A percentile compares a stretch with the other conserved stretches of the same genome.
phyloP scores from a whole-genome alignment of 2,888 invertebrate species.

The Deilephila elpenor region DNA sequence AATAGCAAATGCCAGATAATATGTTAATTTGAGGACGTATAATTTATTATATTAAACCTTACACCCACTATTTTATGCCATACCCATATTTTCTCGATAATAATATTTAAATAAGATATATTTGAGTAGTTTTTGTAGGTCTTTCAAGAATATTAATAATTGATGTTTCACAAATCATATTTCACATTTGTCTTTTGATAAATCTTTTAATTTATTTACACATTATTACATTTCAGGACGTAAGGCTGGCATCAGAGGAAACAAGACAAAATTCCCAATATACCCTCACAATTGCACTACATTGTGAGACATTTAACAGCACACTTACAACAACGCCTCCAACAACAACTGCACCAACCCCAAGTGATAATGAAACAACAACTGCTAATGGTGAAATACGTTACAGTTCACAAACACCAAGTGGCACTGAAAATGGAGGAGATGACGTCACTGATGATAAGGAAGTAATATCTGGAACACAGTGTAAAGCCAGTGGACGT shows the following conservation, averaged over 20 bases:
- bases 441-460: conserved; percentile 5
- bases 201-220: too few relatives aligned
- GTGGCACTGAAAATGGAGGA: conserved; percentile 31
- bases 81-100: too few relatives aligned
- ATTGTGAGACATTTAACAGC: conserved; percentile 51
- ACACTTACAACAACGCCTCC: conserved; percentile 28
- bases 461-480: conserved; percentile 31
- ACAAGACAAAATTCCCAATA: conserved; percentile 62
- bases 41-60: too few relatives aligned
- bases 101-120: too few relatives aligned
- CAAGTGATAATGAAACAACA: background rate
- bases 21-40: too few relatives aligned
- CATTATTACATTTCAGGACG: conserved; percentile 57
- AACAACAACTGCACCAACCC: background rate
- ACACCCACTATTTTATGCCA: too few relatives aligned
- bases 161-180: too few relatives aligned
- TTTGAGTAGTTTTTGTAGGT: too few relatives aligned
- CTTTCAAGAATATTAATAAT: too few relatives aligned
- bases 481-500: conserved; percentile 60
- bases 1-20: too few relatives aligned
- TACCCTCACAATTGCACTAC: conserved; percentile 64
- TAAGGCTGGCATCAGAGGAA: conserved; percentile 57
- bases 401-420: conserved; percentile 27
- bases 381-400: background rate
- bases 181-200: too few relatives aligned